These are phyloP conservation scores for Caenorhabditis doughertyi DNA, from an alignment of 2,888 invertebrate species.

Conservation along the genomic window DNA sequence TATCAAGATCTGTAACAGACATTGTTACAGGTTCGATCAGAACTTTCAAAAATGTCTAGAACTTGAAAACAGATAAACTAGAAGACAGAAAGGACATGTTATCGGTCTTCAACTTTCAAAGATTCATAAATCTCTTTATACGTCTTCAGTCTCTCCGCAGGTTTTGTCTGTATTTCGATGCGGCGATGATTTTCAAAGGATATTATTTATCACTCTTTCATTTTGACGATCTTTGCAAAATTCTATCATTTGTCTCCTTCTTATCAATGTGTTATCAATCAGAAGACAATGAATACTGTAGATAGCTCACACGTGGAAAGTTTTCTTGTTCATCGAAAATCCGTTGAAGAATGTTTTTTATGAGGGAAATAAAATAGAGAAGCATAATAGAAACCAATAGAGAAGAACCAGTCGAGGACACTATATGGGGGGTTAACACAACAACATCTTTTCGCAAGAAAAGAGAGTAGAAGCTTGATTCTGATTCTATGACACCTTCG, in stretches of 20 bases:
- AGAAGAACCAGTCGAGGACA: conserved; percentile 29
- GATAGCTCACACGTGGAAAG: not conserved
- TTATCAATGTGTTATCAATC: conserved; percentile 9
- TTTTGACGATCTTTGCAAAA: conserved; percentile 18
- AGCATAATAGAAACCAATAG: conserved; percentile 16
- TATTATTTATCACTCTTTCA: conserved; percentile 6
- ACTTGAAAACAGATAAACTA: too few species aligned
- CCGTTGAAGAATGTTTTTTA: too few species aligned
- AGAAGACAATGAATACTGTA: not conserved
- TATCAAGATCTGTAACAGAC: too few species aligned
- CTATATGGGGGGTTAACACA: conserved; percentile 17
- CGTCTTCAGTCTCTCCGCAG: conserved; percentile 12
- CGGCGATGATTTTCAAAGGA: conserved; percentile 27
- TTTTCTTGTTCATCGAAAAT: too few species aligned
- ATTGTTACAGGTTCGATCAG: too few species aligned
- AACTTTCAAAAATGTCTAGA: too few species aligned
- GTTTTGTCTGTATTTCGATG: conserved; percentile 21
- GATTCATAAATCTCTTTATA: conserved; percentile 13
- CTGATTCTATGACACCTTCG: conserved; percentile 11
- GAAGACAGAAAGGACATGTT: not conserved
- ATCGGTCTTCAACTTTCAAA: conserved; percentile 10
- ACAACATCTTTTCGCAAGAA: conserved; percentile 31
- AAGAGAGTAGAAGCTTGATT: conserved; percentile 15
- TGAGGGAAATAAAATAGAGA: not conserved
- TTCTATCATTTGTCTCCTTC: not conserved